phyloP scores from a whole-genome alignment of 1,140 invertebrate genomes.

The Cyrtorhinus lividipennis region DNA sequence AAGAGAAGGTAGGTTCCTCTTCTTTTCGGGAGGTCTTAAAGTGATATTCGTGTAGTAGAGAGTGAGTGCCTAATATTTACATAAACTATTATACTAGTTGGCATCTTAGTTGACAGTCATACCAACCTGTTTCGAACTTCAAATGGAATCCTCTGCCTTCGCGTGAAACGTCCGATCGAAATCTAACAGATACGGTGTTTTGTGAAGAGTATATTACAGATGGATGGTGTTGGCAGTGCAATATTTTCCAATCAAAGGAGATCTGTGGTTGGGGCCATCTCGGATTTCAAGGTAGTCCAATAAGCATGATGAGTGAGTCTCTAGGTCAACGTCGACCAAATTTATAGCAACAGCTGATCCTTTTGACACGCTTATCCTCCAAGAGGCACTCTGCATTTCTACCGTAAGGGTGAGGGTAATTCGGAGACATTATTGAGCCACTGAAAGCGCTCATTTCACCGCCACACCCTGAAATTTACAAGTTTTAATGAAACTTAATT shows the following conservation, averaged over 20 bases:
- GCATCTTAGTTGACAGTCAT: too few species aligned
- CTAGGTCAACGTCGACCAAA: constrained; percentile 60
- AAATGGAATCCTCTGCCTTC: constrained; percentile 52
- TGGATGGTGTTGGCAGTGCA: constrained; percentile 34
- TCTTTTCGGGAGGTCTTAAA: too few species aligned
- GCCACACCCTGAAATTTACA: constrained; percentile 59
- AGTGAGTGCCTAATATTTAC: too few species aligned
- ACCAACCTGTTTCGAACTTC: constrained; percentile 41
- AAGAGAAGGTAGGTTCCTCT: too few species aligned
- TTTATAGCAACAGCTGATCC: constrained; percentile 51
- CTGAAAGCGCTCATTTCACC: constrained; percentile 44
- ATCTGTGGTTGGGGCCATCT: constrained; percentile 36
- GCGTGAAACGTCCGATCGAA: constrained; percentile 43
- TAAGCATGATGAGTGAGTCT: constrained; percentile 34
- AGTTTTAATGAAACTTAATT: too few species aligned
- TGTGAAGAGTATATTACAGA: constrained; percentile 35
- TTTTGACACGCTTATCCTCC: constrained; percentile 55
- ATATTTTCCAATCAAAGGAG: constrained; percentile 37
- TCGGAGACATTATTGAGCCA: constrained; percentile 64
- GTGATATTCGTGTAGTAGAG: too few species aligned
- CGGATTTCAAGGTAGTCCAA: constrained; percentile 54
- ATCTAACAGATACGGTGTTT: constrained; percentile 50
- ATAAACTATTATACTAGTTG: too few species aligned
- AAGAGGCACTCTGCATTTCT: constrained; percentile 55
- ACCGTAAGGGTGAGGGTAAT: constrained; percentile 59